Conservation (phyloP, 1,140 invertebrate species). For the Heterodera carotae region DNA sequence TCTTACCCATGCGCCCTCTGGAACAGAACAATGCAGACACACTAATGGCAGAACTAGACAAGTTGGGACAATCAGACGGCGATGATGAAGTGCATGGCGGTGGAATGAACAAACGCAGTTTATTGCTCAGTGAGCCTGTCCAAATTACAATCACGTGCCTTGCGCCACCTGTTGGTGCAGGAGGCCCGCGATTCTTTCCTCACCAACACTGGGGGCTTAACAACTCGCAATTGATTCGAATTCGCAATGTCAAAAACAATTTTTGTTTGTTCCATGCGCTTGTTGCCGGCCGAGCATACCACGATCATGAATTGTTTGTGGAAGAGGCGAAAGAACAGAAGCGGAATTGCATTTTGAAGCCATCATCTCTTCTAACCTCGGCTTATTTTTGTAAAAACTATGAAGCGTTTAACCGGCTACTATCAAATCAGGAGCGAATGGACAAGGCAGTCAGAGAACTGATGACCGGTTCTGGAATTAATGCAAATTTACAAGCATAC, state of each 20-base stretch:
- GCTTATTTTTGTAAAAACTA: no score
- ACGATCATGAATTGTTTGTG: no score
- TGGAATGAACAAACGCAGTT: not conserved
- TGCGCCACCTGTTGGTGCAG: not conserved
- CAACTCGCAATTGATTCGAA: not conserved
- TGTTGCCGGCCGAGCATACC: not conserved
- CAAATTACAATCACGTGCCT: not conserved
- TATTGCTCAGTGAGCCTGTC: not conserved
- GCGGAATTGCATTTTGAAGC: no score
- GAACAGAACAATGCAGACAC: not conserved
- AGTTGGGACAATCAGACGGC: not conserved
- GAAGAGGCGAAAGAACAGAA: no score
- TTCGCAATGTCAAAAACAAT: not conserved
- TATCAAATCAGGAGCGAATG: no score
- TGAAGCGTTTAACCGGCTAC: no score
- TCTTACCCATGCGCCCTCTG: not conserved
- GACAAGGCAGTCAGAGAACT: no score
- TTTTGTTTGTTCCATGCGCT: constrained; percentile 1
- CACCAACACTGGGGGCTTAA: not conserved
- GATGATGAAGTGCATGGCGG: not conserved
- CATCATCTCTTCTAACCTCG: no score
- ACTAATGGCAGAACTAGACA: not conserved
- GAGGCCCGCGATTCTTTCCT: not conserved
- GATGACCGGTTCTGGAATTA: no score
- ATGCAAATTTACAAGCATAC: no score